Percentiles rank a stretch among this genome's conserved stretches.
These are phyloP conservation scores for Apogon talboti DNA, from an alignment of 2,797 vertebrate genomes.

Conservation along the genomic window DNA sequence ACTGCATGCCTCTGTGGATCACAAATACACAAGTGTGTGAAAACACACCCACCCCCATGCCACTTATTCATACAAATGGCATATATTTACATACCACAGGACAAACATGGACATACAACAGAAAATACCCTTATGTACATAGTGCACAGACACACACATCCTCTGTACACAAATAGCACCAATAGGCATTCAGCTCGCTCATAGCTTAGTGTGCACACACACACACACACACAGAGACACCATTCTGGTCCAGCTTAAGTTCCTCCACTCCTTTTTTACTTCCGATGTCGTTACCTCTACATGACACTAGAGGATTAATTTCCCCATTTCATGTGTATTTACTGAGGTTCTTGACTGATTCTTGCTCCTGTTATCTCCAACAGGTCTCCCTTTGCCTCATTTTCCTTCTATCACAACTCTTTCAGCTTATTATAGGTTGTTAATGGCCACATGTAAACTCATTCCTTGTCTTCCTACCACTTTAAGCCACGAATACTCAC, in stretches of 20 bases:
- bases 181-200: constrained; percentile 3
- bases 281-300: constrained; percentile 12
- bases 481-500: too few species aligned
- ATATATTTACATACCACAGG: constrained; percentile 44
- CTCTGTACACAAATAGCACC: constrained; percentile 4
- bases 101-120: constrained; percentile 20
- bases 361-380: constrained; percentile 15
- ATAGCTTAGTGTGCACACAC: constrained; percentile 27
- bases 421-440: background rate
- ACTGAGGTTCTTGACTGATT: constrained; percentile 40
- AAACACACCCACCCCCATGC: constrained; percentile 45
- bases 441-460: constrained; percentile 9
- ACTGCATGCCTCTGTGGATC: constrained; percentile 77
- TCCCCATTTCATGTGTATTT: constrained; percentile 32
- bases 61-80: constrained; percentile 27
- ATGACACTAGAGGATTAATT: constrained; percentile 50
- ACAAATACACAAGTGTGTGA: constrained; percentile 63
- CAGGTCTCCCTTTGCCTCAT: constrained; percentile 1
- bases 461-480: too few species aligned
- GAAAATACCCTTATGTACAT: constrained; percentile 14
- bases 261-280: constrained; percentile 30
- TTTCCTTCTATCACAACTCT: background rate
- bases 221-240: background rate
- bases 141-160: background rate
- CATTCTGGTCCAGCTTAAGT: constrained; percentile 27